phyloP scores from a whole-genome alignment of 2,113 vertebrate genomes.

The Anarhynchus alexandrinus region DNA sequence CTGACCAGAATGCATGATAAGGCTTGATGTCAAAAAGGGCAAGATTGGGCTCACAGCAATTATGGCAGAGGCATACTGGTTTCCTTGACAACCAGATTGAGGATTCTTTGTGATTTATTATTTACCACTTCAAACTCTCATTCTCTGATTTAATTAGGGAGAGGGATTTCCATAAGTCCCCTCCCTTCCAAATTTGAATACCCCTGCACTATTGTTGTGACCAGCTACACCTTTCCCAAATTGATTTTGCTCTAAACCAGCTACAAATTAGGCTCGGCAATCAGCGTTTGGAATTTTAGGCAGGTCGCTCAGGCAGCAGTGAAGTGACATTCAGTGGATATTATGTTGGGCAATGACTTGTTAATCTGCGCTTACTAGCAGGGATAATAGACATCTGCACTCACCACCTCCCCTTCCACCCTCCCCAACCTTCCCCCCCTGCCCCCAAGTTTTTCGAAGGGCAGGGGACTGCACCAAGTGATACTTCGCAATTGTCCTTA shows the following conservation, averaged over 20 bases:
- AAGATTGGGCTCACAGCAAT: conserved; percentile 79
- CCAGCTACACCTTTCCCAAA: not conserved
- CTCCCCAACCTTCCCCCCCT: not conserved
- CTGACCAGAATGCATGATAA: conserved; percentile 86
- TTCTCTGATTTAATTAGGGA: conserved; percentile 83
- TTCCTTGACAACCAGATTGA: conserved; percentile 86
- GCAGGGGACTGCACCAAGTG: not conserved
- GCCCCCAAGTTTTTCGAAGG: not conserved
- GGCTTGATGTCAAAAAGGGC: conserved; percentile 80
- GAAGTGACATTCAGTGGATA: conserved; percentile 2
- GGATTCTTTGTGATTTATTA: conserved; percentile 86
- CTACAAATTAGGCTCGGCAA: not conserved
- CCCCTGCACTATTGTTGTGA: not conserved
- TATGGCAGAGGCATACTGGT: conserved; percentile 80
- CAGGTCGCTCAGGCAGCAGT: not conserved
- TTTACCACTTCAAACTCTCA: conserved; percentile 79
- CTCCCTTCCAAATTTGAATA: conserved; percentile 57
- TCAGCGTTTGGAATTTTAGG: not conserved
- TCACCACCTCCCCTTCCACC: not conserved
- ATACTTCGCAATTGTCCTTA: not conserved
- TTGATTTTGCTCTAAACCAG: not conserved
- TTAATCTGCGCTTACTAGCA: conserved; percentile 6
- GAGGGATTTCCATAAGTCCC: conserved; percentile 59
- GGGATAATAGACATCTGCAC: not conserved
- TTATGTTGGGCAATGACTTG: not conserved